A percentile compares a stretch with the other conserved stretches of the same genome.
phyloP scores from a whole-genome alignment of 2,797 vertebrate species.

The Sciurus vulgaris region DNA sequence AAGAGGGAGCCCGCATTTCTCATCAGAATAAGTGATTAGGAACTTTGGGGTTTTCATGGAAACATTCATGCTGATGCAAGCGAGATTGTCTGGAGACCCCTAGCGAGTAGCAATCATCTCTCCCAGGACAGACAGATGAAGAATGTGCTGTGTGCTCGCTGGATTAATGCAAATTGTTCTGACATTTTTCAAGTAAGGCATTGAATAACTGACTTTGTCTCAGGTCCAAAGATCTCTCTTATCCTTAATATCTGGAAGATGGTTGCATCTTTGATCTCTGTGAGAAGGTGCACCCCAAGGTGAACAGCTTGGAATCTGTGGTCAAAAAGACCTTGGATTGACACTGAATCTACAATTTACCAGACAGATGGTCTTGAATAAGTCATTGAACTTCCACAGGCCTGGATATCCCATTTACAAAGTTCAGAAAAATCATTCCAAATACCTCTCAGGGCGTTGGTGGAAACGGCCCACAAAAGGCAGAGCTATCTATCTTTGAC shows the following conservation, averaged over 20 bases:
- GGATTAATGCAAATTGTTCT: background rate
- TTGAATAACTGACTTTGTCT: background rate
- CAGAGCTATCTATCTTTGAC: background rate
- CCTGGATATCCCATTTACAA: slow-evolving; percentile 9
- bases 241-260: background rate
- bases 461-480: background rate
- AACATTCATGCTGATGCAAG: background rate
- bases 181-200: background rate
- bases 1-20: slow-evolving; percentile 19
- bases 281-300: accelerated
- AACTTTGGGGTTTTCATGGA: slow-evolving; percentile 1
- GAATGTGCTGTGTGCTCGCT: accelerated
- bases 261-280: background rate
- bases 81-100: background rate
- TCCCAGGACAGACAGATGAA: background rate
- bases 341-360: background rate
- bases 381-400: background rate
- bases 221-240: background rate
- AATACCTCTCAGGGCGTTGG: background rate
- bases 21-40: background rate
- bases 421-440: background rate
- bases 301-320: background rate
- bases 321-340: background rate
- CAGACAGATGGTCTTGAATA: background rate
- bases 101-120: background rate